Percentiles rank a stretch among this genome's conserved stretches.
Evolutionary conservation across 2,888 invertebrate genomes (phyloP).

Genomic region (Zeuzera pyrina): DNA sequence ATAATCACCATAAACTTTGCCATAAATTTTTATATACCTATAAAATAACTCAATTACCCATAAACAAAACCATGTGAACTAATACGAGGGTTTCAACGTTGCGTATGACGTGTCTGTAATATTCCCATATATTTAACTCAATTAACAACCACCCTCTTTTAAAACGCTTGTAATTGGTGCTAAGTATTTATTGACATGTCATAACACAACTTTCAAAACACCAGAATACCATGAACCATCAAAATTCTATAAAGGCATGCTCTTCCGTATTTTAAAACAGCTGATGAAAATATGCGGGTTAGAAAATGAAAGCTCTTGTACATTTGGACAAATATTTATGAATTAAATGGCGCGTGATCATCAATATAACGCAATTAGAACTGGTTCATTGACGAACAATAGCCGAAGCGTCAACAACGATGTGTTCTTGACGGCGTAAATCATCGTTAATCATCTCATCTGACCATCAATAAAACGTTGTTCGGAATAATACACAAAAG

Average conservation of each 20-base stretch:
- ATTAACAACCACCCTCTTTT: conserved; percentile 22
- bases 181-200: conserved; percentile 47
- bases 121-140: background rate
- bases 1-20: too few relatives aligned
- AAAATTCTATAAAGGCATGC: too few relatives aligned
- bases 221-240: too few relatives aligned
- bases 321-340: too few relatives aligned
- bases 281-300: too few relatives aligned
- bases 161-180: conserved; percentile 44
- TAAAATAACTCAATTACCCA: background rate
- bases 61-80: background rate
- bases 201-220: too few relatives aligned
- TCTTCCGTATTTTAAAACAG: too few relatives aligned
- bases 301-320: too few relatives aligned
- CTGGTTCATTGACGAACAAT: conserved; percentile 22
- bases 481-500: too few relatives aligned
- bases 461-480: too few relatives aligned
- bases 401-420: conserved; percentile 14
- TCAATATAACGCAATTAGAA: conserved; percentile 23
- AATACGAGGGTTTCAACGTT: background rate
- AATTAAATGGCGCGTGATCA: conserved; percentile 18
- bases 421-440: conserved; percentile 24
- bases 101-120: conserved; percentile 14
- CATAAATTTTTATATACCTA: background rate
- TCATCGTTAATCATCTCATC: conserved; percentile 40